Conservation (phyloP, 2,888 invertebrate species). For the Pimpla rufipes region DNA sequence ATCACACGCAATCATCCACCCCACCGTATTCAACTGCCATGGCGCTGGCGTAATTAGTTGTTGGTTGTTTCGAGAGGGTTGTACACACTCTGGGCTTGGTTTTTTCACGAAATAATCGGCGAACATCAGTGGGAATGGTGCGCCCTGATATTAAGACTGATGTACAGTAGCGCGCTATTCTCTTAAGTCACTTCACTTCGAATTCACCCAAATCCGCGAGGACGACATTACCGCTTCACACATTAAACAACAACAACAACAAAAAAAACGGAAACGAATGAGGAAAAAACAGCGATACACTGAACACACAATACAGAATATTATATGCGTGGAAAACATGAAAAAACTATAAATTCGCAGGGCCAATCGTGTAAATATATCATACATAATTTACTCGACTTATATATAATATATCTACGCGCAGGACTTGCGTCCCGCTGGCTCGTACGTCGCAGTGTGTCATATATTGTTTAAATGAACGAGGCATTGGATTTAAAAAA, state of each 20-base stretch:
- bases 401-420: conserved; percentile 59
- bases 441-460: conserved; percentile 45
- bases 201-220: conserved; percentile 57
- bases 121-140: conserved; percentile 83
- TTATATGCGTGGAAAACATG: conserved; percentile 56
- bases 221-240: conserved; percentile 54
- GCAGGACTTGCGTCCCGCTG: conserved; percentile 56
- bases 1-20: conserved; percentile 61
- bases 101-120: conserved; percentile 70
- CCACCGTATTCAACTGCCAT: conserved; percentile 83
- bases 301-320: conserved; percentile 65
- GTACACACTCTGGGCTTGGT: conserved; percentile 64
- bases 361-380: conserved; percentile 74
- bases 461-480: conserved; percentile 7
- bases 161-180: conserved; percentile 86
- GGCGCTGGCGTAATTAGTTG: conserved; percentile 80
- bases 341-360: conserved; percentile 74
- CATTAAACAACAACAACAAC: conserved; percentile 34
- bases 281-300: conserved; percentile 54
- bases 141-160: conserved; percentile 86
- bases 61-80: conserved; percentile 71
- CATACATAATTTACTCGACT: conserved; percentile 55
- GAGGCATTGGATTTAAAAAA: conserved; percentile 7
- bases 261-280: conserved; percentile 25
- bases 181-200: conserved; percentile 73